These are phyloP conservation scores for Drosophila seguyi DNA, from an alignment of 1,140 invertebrate genomes.

Conservation along the genomic window DNA sequence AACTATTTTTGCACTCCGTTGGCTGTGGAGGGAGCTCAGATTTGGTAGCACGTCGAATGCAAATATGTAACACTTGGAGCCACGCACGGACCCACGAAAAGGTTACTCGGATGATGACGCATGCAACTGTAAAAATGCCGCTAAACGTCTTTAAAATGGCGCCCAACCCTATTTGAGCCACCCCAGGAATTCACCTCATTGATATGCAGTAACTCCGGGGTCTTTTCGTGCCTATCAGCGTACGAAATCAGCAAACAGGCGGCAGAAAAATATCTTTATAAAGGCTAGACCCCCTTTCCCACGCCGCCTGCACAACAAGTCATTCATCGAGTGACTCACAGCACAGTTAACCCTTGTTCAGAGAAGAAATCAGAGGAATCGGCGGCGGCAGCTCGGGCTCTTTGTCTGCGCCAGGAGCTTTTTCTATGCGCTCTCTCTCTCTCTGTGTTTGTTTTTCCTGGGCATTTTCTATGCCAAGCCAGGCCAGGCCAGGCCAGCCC, in stretches of 20 bases:
- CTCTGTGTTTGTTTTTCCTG: constrained; percentile 55
- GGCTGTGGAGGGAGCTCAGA: neutral
- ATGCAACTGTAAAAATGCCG: constrained; percentile 61
- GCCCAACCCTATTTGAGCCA: constrained; percentile 1
- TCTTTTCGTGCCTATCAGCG: constrained; percentile 71
- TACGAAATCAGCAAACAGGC: constrained; percentile 62
- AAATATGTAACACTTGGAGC: constrained; percentile 76
- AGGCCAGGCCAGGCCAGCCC: neutral
- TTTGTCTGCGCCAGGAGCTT: constrained; percentile 35
- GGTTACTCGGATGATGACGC: constrained; percentile 68
- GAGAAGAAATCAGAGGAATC: constrained; percentile 31
- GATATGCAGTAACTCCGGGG: constrained; percentile 52
- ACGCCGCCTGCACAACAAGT: constrained; percentile 18
- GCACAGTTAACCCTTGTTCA: constrained; percentile 72
- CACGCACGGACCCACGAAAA: constrained; percentile 57
- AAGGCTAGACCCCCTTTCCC: constrained; percentile 23
- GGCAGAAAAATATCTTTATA: constrained; percentile 69
- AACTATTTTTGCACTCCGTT: constrained; percentile 61
- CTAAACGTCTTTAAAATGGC: constrained; percentile 57
- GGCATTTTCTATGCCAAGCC: constrained; percentile 57
- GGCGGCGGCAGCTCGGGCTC: constrained; percentile 8
- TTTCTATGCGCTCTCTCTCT: constrained; percentile 27
- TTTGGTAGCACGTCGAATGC: constrained; percentile 60
- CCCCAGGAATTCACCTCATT: constrained; percentile 46
- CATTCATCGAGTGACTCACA: constrained; percentile 72